Conservation (phyloP, 2,797 vertebrate species). For the Enteromius trimaculatus region DNA sequence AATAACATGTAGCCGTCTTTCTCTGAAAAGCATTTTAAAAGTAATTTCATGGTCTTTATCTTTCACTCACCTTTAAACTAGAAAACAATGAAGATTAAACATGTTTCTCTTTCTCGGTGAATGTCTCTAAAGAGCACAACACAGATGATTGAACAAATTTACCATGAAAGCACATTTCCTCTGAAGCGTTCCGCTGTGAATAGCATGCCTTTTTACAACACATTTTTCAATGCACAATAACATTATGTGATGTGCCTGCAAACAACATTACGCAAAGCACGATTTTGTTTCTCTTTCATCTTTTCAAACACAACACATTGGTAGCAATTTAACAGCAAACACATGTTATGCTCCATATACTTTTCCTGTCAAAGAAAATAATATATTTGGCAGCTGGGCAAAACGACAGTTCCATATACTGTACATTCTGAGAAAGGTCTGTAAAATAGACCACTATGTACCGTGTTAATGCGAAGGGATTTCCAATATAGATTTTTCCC, state of each 20-base stretch:
- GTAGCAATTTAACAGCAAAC: slow-evolving; percentile 28
- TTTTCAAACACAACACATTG: neutral
- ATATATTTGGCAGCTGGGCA: neutral
- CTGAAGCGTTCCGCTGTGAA: slow-evolving; percentile 18
- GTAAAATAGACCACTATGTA: neutral
- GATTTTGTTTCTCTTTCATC: slow-evolving; percentile 14
- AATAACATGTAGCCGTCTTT: neutral
- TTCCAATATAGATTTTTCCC: neutral
- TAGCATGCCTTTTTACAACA: slow-evolving; percentile 32
- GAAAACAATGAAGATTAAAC: slow-evolving; percentile 23
- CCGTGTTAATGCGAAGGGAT: neutral
- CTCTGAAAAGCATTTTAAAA: neutral
- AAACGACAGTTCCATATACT: neutral
- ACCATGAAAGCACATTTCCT: slow-evolving; percentile 32
- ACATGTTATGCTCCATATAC: slow-evolving; percentile 1
- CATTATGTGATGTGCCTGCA: slow-evolving; percentile 21
- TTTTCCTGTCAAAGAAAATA: neutral
- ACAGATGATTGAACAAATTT: slow-evolving; percentile 34
- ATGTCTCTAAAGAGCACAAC: slow-evolving; percentile 15
- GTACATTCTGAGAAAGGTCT: neutral
- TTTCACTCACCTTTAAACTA: neutral
- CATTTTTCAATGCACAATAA: slow-evolving; percentile 34
- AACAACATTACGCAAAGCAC: slow-evolving; percentile 37
- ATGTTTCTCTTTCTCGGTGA: slow-evolving; percentile 5
- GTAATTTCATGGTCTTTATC: neutral